Conservation (phyloP, 2,797 vertebrate species). For the Tapirus indicus region DNA sequence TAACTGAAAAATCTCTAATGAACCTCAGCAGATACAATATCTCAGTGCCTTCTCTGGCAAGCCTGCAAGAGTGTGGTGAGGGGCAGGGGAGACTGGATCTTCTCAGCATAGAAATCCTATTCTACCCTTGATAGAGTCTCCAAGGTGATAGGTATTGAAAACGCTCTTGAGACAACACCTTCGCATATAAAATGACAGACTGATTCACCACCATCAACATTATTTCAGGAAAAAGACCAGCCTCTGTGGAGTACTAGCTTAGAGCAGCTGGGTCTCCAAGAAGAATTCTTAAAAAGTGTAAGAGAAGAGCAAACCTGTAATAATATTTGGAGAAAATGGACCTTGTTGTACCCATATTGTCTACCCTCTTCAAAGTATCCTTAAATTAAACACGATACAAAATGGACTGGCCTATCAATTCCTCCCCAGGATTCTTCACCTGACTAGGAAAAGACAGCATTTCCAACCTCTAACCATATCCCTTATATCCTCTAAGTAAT, state of each 20-base stretch:
- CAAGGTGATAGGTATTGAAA: slow-evolving; percentile 16
- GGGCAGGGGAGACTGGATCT: not conserved
- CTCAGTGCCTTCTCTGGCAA: slow-evolving; percentile 4
- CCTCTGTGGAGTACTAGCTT: not conserved
- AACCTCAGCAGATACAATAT: slow-evolving; percentile 28
- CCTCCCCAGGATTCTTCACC: not conserved
- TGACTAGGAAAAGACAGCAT: not conserved
- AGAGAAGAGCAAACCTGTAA: not conserved
- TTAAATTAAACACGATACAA: not conserved
- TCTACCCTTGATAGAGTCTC: not conserved
- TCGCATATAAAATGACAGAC: not conserved
- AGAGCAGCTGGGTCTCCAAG: not conserved
- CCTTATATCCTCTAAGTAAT: not conserved
- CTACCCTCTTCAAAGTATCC: not conserved
- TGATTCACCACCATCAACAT: not conserved
- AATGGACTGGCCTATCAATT: not conserved
- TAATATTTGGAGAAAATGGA: slow-evolving; percentile 1
- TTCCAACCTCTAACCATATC: not conserved
- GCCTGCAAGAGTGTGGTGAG: not conserved
- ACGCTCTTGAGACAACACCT: not conserved
- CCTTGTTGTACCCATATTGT: not conserved
- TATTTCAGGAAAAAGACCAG: slow-evolving; percentile 3
- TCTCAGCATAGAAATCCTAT: slow-evolving; percentile 10
- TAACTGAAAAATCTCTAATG: not conserved
- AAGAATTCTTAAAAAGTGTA: not conserved